Conservation (phyloP, 2,797 vertebrate genomes). For the Macroramphosus scolopax region DNA sequence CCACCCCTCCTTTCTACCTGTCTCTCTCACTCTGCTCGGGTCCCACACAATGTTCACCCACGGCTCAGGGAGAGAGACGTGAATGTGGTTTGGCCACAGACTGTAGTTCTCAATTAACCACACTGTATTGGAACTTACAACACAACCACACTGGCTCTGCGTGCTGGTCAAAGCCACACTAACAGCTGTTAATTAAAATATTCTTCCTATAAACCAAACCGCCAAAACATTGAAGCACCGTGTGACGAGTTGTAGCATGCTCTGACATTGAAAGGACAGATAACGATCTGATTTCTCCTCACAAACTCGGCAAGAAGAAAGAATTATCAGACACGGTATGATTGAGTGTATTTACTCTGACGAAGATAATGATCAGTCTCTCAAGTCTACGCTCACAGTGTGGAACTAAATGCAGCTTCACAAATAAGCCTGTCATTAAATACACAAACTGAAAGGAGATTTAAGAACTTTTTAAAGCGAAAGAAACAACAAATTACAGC, state of each 20-base stretch:
- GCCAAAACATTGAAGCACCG: constrained; percentile 7
- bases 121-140: constrained; percentile 3
- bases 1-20: constrained; percentile 23
- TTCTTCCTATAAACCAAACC: constrained; percentile 8
- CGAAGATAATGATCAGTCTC: no score
- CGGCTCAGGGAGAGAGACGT: constrained; percentile 13
- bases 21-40: constrained; percentile 5
- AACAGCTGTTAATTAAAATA: constrained; percentile 35
- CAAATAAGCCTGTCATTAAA: no score
- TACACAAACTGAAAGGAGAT: no score
- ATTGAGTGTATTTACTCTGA: constrained; percentile 19
- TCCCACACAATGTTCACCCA: constrained; percentile 16
- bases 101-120: constrained; percentile 12
- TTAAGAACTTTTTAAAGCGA: no score
- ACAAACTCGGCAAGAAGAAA: no score
- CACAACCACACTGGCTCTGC: constrained; percentile 14
- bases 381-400: no score
- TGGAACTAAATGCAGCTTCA: no score
- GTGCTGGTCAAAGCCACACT: no score
- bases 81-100: constrained; percentile 18
- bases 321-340: constrained; percentile 5
- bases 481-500: constrained; percentile 27
- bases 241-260: no score
- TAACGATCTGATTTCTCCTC: no score
- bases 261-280: no score